Percentiles rank a stretch among this genome's conserved stretches.
phyloP scores from a whole-genome alignment of 2,888 invertebrate genomes.

The Hofmannophila pseudospretella region DNA sequence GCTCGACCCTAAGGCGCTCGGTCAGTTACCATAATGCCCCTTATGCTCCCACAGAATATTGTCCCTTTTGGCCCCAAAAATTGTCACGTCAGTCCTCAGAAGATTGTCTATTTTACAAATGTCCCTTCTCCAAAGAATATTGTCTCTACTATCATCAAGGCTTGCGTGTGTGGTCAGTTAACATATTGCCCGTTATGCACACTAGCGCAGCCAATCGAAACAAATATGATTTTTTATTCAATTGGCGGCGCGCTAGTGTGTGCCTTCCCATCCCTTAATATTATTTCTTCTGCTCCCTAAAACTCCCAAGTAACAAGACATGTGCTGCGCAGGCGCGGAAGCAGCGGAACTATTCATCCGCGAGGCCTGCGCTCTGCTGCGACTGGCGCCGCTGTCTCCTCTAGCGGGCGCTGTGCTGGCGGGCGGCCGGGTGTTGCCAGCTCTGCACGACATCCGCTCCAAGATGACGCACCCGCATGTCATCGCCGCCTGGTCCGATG shows the following conservation, averaged over 20 bases:
- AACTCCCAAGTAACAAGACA: no score
- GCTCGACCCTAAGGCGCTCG: slow-evolving; percentile 46
- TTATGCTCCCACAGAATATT: no score
- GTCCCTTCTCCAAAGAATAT: not conserved
- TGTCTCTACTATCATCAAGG: no score
- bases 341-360: slow-evolving; percentile 93
- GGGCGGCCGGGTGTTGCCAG: slow-evolving; percentile 95
- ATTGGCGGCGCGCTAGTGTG: no score
- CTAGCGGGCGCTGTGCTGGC: slow-evolving; percentile 95
- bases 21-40: not conserved
- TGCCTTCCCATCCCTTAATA: no score
- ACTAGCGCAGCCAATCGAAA: no score
- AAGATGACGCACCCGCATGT: slow-evolving; percentile 81
- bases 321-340: slow-evolving; percentile 76
- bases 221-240: no score
- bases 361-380: slow-evolving; percentile 94
- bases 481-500: slow-evolving; percentile 95
- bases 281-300: no score
- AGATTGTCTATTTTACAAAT: not conserved
- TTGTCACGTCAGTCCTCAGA: not conserved
- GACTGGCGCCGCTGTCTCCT: slow-evolving; percentile 85
- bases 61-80: no score
- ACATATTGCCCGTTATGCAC: no score
- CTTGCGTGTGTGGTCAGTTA: no score
- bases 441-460: slow-evolving; percentile 89